Evolutionary conservation across 2,113 vertebrate species (phyloP), one percentile per base, ranked within the genome.

Genomic region (Oceanites oceanicus): DNA sequence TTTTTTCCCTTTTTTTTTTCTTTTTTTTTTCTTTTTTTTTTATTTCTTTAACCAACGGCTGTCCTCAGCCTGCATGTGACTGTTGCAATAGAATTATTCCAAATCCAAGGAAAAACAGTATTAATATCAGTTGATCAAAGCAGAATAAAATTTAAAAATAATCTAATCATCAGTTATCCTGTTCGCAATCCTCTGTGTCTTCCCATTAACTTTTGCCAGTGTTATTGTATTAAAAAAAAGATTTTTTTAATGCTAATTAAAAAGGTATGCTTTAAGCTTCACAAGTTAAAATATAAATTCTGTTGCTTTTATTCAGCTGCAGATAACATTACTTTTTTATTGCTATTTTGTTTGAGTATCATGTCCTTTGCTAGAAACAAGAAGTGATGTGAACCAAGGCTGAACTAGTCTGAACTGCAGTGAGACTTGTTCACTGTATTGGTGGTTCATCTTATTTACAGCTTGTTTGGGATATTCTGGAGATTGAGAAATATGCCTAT

Each of bases 171-270:
- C 96, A 95, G 90, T 97, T 98, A 96, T 95, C 97, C 94, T 91
- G 92, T 98, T 98, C 80, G 29, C 97, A 98, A 92, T 97, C 95
- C 90, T 98, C 95, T 95, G 77, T 97, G 94, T 98, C 97, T 97
- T 98, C 97, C 97, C 98, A 96, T 97, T 98, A 97, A 98, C 96
- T 96, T 97, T 95, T 98, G 97, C 97, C 98, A 98, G 98, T 98
- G 97, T 98, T 98, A 98, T 20, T 97, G 96, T 98, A 98, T 97
- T 97, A 70, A 96, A 87, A 90, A 65, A 66, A 40, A 59, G 1
- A 6, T 34, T 95, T 98, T 98, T 97, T 80, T 78, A 96, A 96
- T 97, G 94, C 97, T 98, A 96, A 98, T 98, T 97, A 98, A 98
- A 98, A 96, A 94, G 91, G 93, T 98, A 98, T 98, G 98, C 97